Percentiles rank a stretch among this genome's conserved stretches.
Evolutionary conservation across 2,113 vertebrate genomes (phyloP).

Genomic region (Vicugna pacos): DNA sequence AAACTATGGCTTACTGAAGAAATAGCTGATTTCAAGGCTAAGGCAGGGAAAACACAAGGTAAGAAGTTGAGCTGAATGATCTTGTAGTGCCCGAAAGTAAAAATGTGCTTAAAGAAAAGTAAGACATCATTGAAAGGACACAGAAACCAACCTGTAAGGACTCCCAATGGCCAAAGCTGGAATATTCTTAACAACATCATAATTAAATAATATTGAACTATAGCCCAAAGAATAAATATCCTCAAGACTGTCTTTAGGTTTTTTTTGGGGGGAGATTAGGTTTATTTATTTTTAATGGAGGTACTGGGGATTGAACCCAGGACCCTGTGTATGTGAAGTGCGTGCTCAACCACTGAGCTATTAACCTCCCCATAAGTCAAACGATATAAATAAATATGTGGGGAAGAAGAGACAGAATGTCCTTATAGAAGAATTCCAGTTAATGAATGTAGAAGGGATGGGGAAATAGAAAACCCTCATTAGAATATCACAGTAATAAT

Average conservation of each 20-base stretch:
- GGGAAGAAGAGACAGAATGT: not conserved
- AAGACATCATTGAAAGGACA: not conserved
- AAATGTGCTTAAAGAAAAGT: not conserved
- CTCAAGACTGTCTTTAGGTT: not conserved
- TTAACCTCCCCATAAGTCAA: no score
- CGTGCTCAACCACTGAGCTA: no score
- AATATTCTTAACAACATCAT: not conserved
- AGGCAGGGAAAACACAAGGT: not conserved
- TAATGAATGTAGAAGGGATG: not conserved
- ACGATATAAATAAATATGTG: not conserved
- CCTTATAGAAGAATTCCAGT: conserved; percentile 15
- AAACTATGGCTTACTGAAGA: not conserved
- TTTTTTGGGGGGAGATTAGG: no score
- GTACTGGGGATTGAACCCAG: no score
- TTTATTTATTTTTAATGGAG: no score
- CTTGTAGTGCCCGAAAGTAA: not conserved
- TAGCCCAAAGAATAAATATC: not conserved
- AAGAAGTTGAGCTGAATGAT: not conserved
- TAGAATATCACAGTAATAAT: not conserved
- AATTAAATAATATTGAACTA: not conserved
- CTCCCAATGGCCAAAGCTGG: not conserved
- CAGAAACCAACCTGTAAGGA: not conserved
- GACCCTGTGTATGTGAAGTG: no score
- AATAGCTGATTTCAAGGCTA: not conserved
- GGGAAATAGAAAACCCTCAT: not conserved